Percentiles rank a stretch among this genome's conserved stretches.
Conservation (phyloP, 2,888 invertebrate genomes). For the Tetragonula carbonaria region DNA sequence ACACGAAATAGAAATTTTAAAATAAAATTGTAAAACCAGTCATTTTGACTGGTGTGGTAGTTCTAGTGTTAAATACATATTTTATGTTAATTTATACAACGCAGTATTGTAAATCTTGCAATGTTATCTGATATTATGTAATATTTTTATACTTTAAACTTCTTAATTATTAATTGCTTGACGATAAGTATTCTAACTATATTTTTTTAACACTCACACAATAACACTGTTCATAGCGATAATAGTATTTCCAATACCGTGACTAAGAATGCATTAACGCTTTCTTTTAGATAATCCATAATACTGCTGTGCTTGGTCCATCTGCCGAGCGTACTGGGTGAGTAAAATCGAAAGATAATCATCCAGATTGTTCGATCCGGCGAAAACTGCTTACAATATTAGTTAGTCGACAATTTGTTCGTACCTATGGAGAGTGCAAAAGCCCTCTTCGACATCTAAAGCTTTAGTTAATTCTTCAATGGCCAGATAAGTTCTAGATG, state of each 20-base stretch:
- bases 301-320: constrained; percentile 85
- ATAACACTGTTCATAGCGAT: neutral
- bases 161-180: neutral
- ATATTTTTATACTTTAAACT: neutral
- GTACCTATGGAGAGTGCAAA: constrained; percentile 20
- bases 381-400: constrained; percentile 43
- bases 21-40: too few relatives aligned
- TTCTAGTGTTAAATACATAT: neutral
- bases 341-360: constrained; percentile 76
- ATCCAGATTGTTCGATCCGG: constrained; percentile 35
- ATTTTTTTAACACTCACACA: constrained; percentile 1
- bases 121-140: neutral
- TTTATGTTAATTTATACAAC: neutral
- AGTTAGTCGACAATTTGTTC: constrained; percentile 44
- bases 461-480: constrained; percentile 52
- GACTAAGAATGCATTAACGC: constrained; percentile 59
- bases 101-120: neutral
- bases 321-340: constrained; percentile 87
- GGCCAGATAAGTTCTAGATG: neutral
- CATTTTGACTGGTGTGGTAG: too few relatives aligned
- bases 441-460: constrained; percentile 21
- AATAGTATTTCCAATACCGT: neutral
- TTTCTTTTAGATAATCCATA: constrained; percentile 88
- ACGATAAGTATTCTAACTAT: neutral
- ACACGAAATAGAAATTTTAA: too few relatives aligned